A percentile compares a stretch with the other conserved stretches of the same genome.
Evolutionary conservation across 2,113 vertebrate species (phyloP).

Genomic region (Oriolus oriolus): DNA sequence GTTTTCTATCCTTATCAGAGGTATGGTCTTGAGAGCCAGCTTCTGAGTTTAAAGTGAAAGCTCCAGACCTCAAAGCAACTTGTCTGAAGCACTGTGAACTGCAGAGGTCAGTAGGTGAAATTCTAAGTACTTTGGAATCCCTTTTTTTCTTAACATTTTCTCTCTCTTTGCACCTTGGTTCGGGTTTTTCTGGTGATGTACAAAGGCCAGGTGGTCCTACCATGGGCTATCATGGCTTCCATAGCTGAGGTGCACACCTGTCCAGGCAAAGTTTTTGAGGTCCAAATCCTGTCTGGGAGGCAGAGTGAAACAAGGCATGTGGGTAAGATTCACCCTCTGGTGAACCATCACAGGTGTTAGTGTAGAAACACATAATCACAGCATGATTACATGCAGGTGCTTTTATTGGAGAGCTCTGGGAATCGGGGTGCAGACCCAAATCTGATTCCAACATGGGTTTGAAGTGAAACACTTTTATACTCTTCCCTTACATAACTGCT

Average conservation of each 20-base stretch:
- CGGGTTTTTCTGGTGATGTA: background rate
- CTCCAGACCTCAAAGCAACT: background rate
- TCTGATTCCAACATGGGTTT: no score
- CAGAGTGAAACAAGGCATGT: accelerated
- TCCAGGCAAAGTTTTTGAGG: background rate
- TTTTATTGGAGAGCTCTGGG: no score
- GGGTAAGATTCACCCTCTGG: background rate
- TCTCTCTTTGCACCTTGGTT: background rate
- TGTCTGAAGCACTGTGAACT: background rate
- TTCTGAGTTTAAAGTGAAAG: background rate
- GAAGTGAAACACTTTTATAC: no score
- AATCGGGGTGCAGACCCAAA: no score
- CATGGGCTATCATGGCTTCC: accelerated
- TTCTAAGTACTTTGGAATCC: background rate
- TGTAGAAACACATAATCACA: no score
- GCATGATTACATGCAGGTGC: no score
- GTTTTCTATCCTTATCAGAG: slow-evolving; percentile 15
- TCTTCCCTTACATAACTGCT: no score
- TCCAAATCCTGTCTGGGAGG: background rate
- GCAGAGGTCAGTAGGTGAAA: background rate
- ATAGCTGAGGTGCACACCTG: accelerated
- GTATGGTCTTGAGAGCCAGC: background rate
- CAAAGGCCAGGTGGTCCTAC: background rate
- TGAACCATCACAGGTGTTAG: accelerated
- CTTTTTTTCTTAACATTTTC: background rate